These are phyloP conservation scores for Idris sp. DNA, from an alignment of 1,140 invertebrate species.

Conservation along the genomic window DNA sequence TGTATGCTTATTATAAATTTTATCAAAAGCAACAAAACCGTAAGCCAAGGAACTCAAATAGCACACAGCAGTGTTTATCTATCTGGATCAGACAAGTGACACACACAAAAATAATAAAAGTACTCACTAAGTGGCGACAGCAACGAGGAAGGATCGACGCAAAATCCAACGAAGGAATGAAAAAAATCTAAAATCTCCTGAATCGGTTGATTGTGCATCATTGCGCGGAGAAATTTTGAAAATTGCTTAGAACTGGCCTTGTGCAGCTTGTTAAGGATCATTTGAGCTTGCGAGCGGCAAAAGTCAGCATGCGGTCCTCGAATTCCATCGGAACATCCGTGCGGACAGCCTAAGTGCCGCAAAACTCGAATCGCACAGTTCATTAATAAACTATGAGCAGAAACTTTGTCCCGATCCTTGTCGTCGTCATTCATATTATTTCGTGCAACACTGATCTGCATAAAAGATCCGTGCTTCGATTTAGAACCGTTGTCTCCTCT, in stretches of 20 bases:
- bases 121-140: slow-evolving; percentile 91
- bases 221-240: slow-evolving; percentile 87
- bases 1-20: not conserved
- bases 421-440: slow-evolving; percentile 44
- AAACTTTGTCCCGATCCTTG: slow-evolving; percentile 40
- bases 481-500: slow-evolving; percentile 42
- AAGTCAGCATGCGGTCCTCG: slow-evolving; percentile 94
- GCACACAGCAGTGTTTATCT: too few relatives aligned
- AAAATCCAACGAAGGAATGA: slow-evolving; percentile 96
- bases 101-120: not conserved
- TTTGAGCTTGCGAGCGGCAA: slow-evolving; percentile 91
- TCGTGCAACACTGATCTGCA: slow-evolving; percentile 42
- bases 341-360: slow-evolving; percentile 93
- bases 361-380: slow-evolving; percentile 84
- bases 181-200: slow-evolving; percentile 94
- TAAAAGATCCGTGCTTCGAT: slow-evolving; percentile 45
- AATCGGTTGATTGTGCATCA: slow-evolving; percentile 87
- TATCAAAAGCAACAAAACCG: slow-evolving; percentile 39
- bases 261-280: slow-evolving; percentile 87
- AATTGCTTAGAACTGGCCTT: slow-evolving; percentile 84
- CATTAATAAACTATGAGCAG: slow-evolving; percentile 49
- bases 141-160: slow-evolving; percentile 90
- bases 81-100: slow-evolving; percentile 41
- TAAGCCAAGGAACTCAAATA: slow-evolving; percentile 45
- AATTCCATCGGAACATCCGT: slow-evolving; percentile 90